A percentile compares a stretch with the other conserved stretches of the same genome.
Conservation (phyloP, 2,113 vertebrate genomes). For the Caranx ignobilis region DNA sequence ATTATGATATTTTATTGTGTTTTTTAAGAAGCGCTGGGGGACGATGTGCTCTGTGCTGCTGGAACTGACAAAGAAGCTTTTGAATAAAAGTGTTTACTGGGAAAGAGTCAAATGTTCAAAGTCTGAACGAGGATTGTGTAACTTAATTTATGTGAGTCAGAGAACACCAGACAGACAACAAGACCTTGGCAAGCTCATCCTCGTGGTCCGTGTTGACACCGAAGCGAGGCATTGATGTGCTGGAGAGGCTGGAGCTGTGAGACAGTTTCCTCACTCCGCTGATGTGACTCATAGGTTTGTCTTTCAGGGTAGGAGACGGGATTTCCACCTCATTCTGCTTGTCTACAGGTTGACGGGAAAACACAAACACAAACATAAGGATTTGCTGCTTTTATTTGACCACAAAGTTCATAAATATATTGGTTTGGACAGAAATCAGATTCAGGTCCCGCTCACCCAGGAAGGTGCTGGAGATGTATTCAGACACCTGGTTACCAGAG, state of each 20-base stretch:
- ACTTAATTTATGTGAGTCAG: constrained; percentile 20
- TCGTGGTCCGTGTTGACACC: constrained; percentile 91
- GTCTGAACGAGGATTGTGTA: constrained; percentile 8
- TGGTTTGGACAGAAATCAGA: not conserved
- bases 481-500: constrained; percentile 84
- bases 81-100: not conserved
- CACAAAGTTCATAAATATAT: not conserved
- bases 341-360: constrained; percentile 60
- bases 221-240: constrained; percentile 86
- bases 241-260: constrained; percentile 82
- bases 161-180: constrained; percentile 10
- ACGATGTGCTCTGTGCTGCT: too few species aligned
- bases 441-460: constrained; percentile 84
- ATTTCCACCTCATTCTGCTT: constrained; percentile 82
- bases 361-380: not conserved
- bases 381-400: not conserved
- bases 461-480: constrained; percentile 93
- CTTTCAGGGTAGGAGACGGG: constrained; percentile 79
- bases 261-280: constrained; percentile 80
- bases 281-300: constrained; percentile 83
- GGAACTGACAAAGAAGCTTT: not conserved
- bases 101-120: not conserved
- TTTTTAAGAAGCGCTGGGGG: not conserved
- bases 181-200: constrained; percentile 87
- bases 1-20: not conserved